Percentiles rank a stretch among this genome's conserved stretches.
phyloP scores from a whole-genome alignment of 2,888 invertebrate species.

The Sarcophaga carnaria region DNA sequence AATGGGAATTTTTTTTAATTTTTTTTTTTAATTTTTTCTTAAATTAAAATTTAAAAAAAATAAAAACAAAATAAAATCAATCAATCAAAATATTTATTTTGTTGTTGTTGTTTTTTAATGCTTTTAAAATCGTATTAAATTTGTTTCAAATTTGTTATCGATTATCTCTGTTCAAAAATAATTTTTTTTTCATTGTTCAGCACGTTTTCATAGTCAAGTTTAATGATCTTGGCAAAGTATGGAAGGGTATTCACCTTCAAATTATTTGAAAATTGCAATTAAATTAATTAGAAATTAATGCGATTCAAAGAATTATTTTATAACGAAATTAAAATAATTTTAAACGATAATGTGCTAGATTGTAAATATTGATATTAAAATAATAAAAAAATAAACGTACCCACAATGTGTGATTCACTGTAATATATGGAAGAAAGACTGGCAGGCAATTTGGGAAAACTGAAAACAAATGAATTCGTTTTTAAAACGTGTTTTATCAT shows the following conservation, averaged over 20 bases:
- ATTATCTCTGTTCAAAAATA: background rate
- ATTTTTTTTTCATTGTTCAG: background rate
- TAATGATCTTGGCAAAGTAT: too few species aligned
- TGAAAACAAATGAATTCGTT: too few species aligned
- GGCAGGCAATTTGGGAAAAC: too few species aligned
- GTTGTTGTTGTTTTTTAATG: too few species aligned
- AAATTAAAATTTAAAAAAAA: too few species aligned
- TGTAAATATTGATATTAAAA: background rate
- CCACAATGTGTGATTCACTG: too few species aligned
- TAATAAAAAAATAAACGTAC: background rate
- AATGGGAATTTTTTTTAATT: background rate
- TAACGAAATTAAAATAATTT: too few species aligned
- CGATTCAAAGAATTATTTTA: background rate
- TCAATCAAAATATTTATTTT: too few species aligned
- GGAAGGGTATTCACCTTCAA: background rate
- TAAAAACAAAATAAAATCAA: too few species aligned
- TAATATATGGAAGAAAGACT: too few species aligned
- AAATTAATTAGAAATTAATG: background rate
- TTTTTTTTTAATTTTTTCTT: background rate
- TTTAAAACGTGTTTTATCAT: too few species aligned
- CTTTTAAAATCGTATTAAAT: too few species aligned
- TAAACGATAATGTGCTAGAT: background rate
- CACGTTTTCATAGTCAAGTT: background rate
- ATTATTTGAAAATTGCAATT: background rate
- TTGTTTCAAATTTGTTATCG: background rate